Base-by-base conservation (phyloP, 2,888 invertebrate genomes). In the Acleris literana region DNA sequence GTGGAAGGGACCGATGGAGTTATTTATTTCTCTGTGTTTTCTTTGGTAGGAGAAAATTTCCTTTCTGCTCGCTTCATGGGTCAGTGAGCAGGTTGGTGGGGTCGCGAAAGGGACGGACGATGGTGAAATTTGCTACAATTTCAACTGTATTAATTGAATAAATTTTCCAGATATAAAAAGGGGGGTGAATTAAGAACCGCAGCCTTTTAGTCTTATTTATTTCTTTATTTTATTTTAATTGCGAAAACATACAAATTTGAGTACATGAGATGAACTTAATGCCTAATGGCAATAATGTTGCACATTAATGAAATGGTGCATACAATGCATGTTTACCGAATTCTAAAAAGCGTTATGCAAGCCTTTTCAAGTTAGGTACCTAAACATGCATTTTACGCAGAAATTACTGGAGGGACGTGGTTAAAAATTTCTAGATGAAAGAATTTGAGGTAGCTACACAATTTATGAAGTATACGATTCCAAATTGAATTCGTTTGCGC, bases 21-120 rank as follows among this genome's bases (percentile, higher is more conserved):
- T 92, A 92, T 92, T 92, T 92, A 92, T 92, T 89, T 87, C 88
- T 88, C 86, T 87, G 88, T 92, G 88, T 91, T 92, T 91, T 90
- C 88, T 83, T 89, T 85, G 85, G 82, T 83, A 78, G 83, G 91
- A 90, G 91, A 89, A 92, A 92, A 88, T 92, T 91, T 92, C 90
- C 91, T 92, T 91, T 92, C 90, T 91, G 86, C 86, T 86, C 85
- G 85, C 88, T 91, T 92, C 92, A 92, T 90, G 92, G 92, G 92
- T 90, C 92, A 92, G 90, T 87, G 90, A 87, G 86, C 90, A 90
- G 87, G 87, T 88, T 87, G 86, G 84, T 80, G 81, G 84, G 81
- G 67, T 66, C 62, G 53, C 59, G 55, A 43, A 49, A 68, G 9
- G 78, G 65, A 81, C 72, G 70, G 78, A 33, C 22, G 81, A 64